A percentile compares a stretch with the other conserved stretches of the same genome.
phyloP scores from a whole-genome alignment of 2,797 vertebrate genomes.

The Euphonia xanthogaster region DNA sequence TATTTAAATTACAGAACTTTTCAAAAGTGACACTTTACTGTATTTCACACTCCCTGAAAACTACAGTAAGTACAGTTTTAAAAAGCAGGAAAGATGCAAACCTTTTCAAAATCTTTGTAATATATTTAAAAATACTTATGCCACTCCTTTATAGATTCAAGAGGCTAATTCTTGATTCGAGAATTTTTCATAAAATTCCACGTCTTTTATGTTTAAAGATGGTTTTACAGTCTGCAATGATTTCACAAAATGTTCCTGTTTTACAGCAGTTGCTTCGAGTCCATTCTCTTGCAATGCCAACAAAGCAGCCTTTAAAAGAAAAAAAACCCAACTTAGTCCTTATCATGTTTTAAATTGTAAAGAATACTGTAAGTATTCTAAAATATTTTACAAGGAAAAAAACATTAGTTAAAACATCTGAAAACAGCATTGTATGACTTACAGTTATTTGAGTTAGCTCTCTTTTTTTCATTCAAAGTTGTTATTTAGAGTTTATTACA shows the following conservation, averaged over 20 bases:
- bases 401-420: neutral
- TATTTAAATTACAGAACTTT: neutral
- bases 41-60: neutral
- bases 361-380: neutral
- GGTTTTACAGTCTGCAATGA: slow-evolving; percentile 80
- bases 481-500: neutral
- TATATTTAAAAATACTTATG: neutral
- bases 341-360: neutral
- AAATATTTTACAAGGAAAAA: neutral
- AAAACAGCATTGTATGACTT: neutral
- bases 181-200: slow-evolving; percentile 79
- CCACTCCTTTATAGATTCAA: neutral
- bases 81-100: neutral
- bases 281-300: slow-evolving; percentile 86
- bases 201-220: slow-evolving; percentile 81
- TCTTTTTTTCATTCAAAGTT: neutral
- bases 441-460: neutral
- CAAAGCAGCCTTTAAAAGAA: slow-evolving; percentile 85
- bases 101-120: neutral
- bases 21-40: neutral
- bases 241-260: slow-evolving; percentile 80
- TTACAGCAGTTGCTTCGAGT: slow-evolving; percentile 81
- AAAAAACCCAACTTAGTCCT: neutral
- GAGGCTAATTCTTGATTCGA: slow-evolving; percentile 36
- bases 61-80: neutral